Conservation (phyloP, 2,113 vertebrate species). For the Platichthys stellatus region DNA sequence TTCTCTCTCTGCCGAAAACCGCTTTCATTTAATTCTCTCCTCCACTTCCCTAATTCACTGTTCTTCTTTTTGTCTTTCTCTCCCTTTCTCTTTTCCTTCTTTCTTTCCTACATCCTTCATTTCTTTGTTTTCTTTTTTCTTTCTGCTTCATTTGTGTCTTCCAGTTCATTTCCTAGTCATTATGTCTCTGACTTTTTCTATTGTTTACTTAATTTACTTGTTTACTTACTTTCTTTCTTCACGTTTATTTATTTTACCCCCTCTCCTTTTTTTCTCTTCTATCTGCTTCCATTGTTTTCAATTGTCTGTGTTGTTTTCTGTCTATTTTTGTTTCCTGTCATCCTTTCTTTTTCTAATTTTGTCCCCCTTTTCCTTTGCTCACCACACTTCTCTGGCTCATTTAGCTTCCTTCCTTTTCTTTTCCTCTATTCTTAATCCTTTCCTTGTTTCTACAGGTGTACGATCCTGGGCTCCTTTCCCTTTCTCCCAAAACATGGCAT, state of each 20-base stretch:
- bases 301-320: background rate
- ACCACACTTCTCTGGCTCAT: background rate
- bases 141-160: background rate
- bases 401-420: background rate
- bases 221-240: background rate
- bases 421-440: background rate
- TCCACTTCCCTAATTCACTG: no score
- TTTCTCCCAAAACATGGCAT: background rate
- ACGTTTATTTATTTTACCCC: background rate
- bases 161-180: no score
- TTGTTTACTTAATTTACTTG: background rate
- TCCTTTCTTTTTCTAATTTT: background rate
- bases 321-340: background rate
- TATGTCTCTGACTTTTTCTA: background rate
- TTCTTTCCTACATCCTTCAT: no score
- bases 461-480: background rate
- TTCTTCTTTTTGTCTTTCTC: no score
- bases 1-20: no score
- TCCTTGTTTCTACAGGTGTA: background rate
- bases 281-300: background rate
- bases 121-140: no score
- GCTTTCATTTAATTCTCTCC: no score
- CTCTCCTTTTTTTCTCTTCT: background rate
- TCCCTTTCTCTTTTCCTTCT: no score
- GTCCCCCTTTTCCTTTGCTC: background rate